phyloP scores from a whole-genome alignment of 2,797 vertebrate species.

The Melanotaenia pygmaea region DNA sequence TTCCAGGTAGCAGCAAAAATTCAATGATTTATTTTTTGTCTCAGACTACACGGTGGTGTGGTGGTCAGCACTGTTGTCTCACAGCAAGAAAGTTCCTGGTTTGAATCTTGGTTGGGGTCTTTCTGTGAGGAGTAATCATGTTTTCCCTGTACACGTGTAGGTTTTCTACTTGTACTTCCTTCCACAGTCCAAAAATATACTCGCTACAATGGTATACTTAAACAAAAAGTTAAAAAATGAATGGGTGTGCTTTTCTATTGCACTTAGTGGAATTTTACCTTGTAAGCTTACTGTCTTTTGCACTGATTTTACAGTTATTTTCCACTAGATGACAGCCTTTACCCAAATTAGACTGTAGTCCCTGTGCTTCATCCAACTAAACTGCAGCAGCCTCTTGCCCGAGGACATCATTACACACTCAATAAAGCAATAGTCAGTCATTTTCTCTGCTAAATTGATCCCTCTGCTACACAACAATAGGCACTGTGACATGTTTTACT shows the following conservation, averaged over 20 bases:
- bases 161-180: background rate
- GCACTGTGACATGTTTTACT: slow-evolving; percentile 58
- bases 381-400: slow-evolving; percentile 52
- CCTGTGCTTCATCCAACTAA: slow-evolving; percentile 5
- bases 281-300: background rate
- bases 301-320: background rate
- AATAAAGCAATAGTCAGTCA: slow-evolving; percentile 81
- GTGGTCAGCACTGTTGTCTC: background rate
- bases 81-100: background rate
- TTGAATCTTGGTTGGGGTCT: background rate
- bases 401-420: slow-evolving; percentile 78
- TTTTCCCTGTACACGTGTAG: too few relatives aligned
- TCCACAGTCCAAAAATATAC: background rate
- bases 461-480: slow-evolving; percentile 69
- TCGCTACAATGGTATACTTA: background rate
- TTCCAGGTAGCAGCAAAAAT: background rate
- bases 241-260: background rate
- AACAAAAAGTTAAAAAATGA: background rate
- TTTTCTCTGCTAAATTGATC: slow-evolving; percentile 81
- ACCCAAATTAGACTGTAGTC: background rate
- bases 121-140: too few relatives aligned
- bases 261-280: background rate
- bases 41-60: background rate
- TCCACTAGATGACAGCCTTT: slow-evolving; percentile 71
- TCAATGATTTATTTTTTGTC: background rate